Percentiles rank a stretch among this genome's conserved stretches.
These are phyloP conservation scores for Pangasius krempfi DNA, from an alignment of 2,797 vertebrate genomes.

Conservation along the genomic window DNA sequence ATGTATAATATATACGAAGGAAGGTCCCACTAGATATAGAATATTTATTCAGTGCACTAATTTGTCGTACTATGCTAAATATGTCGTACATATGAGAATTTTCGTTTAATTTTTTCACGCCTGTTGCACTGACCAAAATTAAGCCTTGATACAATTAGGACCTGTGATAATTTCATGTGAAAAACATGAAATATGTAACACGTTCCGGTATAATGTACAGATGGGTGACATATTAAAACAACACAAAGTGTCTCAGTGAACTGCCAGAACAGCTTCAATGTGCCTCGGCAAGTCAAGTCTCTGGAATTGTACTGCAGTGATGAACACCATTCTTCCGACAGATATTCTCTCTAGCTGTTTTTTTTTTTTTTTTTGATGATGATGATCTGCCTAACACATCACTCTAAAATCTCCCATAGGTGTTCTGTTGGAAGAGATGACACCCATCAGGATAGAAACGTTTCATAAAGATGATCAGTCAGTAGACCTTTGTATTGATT, in stretches of 20 bases:
- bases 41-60: too few species aligned
- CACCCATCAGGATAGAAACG: not conserved
- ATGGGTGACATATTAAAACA: not conserved
- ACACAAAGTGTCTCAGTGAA: not conserved
- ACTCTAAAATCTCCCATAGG: not conserved
- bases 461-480: not conserved
- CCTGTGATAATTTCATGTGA: too few species aligned
- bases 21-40: too few species aligned
- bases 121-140: too few species aligned
- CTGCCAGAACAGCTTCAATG: not conserved
- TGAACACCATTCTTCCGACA: too few species aligned
- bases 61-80: too few species aligned
- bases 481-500: not conserved
- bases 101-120: too few species aligned
- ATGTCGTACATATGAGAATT: too few species aligned
- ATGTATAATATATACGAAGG: not conserved
- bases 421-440: not conserved
- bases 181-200: too few species aligned
- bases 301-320: not conserved
- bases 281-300: not conserved
- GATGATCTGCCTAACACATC: not conserved
- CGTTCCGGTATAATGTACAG: not conserved
- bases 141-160: too few species aligned
- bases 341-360: not conserved
- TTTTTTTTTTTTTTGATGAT: not conserved